Percentiles rank a stretch among this genome's conserved stretches.
These are phyloP conservation scores for Penaeus monodon DNA, from an alignment of 2,888 invertebrate species.

Conservation along the genomic window DNA sequence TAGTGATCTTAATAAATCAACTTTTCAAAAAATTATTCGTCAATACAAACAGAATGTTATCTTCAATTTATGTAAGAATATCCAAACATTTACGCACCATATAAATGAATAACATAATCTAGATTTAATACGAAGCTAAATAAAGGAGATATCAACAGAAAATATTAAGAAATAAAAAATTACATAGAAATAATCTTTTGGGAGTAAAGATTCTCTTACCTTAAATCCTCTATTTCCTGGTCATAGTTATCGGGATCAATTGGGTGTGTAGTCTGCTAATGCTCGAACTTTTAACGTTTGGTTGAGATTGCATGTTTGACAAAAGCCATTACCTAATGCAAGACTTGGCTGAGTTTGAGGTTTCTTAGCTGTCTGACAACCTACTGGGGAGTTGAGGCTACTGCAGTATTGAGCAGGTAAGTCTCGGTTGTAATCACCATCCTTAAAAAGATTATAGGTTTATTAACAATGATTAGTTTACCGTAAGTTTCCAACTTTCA, in stretches of 20 bases:
- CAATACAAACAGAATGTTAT: too few species aligned
- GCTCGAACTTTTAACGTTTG: conserved; percentile 63
- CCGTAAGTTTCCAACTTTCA: too few species aligned
- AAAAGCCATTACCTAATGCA: conserved; percentile 60
- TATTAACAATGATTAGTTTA: conserved; percentile 26
- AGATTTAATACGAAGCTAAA: too few species aligned
- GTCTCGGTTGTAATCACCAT: conserved; percentile 79
- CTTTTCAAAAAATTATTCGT: too few species aligned
- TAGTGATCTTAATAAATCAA: too few species aligned
- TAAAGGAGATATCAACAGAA: not conserved
- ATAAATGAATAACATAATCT: too few species aligned
- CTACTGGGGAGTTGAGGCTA: conserved; percentile 69
- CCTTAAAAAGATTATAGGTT: conserved; percentile 69
- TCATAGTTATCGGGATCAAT: conserved; percentile 60
- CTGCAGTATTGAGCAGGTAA: conserved; percentile 76
- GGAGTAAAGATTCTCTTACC: conserved; percentile 44
- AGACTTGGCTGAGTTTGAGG: not conserved
- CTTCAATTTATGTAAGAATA: too few species aligned
- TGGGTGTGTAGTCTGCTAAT: conserved; percentile 60
- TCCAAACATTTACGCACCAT: too few species aligned
- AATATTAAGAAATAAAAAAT: not conserved
- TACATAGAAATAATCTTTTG: too few species aligned
- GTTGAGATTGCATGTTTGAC: conserved; percentile 64
- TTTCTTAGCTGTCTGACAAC: not conserved
- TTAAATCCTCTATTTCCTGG: conserved; percentile 62